Conservation (phyloP, 2,888 invertebrate genomes). For the Drosophila birchii region DNA sequence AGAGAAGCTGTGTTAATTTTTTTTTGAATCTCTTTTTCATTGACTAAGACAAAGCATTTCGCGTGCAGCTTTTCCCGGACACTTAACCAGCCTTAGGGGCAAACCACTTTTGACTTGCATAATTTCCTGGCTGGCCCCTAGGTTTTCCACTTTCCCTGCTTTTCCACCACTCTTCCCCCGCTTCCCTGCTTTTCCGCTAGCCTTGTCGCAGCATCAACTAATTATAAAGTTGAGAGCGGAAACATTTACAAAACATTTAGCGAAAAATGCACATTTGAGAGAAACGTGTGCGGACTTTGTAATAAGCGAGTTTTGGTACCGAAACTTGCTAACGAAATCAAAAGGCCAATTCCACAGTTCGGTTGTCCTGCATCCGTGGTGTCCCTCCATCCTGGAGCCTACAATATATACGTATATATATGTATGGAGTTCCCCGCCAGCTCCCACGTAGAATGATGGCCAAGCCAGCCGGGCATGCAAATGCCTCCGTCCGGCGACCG, state of each 20-base stretch:
- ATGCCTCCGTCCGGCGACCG: conserved; percentile 49
- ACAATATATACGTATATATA: background rate
- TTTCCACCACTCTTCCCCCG: conserved; percentile 17
- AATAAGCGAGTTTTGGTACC: conserved; percentile 48
- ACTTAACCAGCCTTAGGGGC: background rate
- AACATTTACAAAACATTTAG: conserved; percentile 81
- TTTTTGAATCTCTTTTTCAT: background rate
- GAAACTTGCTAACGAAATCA: conserved; percentile 60
- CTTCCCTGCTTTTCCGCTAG: conserved; percentile 35
- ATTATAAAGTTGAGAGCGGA: conserved; percentile 78
- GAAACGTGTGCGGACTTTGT: conserved; percentile 74
- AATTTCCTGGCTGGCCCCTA: conserved; percentile 59
- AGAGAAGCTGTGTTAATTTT: background rate
- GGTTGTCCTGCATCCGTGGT: background rate
- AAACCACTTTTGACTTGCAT: conserved; percentile 54
- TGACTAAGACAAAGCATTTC: background rate
- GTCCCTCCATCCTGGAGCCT: background rate
- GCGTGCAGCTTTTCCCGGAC: conserved; percentile 2
- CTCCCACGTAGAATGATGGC: conserved; percentile 24
- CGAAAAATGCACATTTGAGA: conserved; percentile 78
- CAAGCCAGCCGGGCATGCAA: conserved; percentile 65
- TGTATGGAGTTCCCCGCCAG: background rate
- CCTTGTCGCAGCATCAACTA: conserved; percentile 61
- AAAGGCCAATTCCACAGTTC: conserved; percentile 49
- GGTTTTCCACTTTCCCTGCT: conserved; percentile 50